These are phyloP conservation scores for Drosophila tsacasi DNA, from an alignment of 1,140 invertebrate genomes.

Conservation along the genomic window DNA sequence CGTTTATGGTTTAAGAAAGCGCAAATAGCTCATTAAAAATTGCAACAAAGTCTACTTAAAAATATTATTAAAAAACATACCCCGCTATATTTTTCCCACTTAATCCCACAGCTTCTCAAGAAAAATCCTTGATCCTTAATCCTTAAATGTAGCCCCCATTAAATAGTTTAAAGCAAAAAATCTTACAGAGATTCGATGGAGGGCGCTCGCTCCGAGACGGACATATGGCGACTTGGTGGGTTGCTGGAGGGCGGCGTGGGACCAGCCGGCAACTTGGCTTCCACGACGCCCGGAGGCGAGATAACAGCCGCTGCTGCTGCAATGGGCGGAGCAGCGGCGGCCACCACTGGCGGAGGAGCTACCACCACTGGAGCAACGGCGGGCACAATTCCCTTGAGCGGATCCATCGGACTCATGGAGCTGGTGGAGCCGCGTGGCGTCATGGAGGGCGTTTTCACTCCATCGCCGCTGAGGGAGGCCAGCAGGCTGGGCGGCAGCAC, in stretches of 20 bases:
- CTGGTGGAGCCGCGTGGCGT: conserved; percentile 77
- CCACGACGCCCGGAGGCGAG: conserved; percentile 58
- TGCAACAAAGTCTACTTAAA: too few relatives aligned
- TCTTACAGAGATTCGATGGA: conserved; percentile 87
- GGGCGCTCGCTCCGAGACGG: conserved; percentile 81
- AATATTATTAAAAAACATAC: too few relatives aligned
- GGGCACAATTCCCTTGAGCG: conserved; percentile 63
- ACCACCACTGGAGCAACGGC: conserved; percentile 31
- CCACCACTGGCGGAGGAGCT: conserved; percentile 36
- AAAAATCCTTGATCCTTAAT: too few relatives aligned
- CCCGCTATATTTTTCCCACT: neutral
- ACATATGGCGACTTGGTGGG: conserved; percentile 85
- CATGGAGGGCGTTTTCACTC: conserved; percentile 68
- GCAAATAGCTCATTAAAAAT: too few relatives aligned
- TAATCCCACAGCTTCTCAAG: neutral
- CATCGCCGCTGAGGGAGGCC: conserved; percentile 87
- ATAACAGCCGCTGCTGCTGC: conserved; percentile 48
- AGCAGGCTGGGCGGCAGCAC: conserved; percentile 91
- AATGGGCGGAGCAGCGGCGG: conserved; percentile 37
- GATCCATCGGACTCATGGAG: conserved; percentile 77
- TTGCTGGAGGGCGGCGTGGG: conserved; percentile 82
- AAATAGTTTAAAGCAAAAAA: neutral
- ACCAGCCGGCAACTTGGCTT: conserved; percentile 67
- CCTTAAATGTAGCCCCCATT: too few relatives aligned
- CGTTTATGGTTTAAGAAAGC: too few relatives aligned